Conservation (phyloP, 2,888 invertebrate genomes). For the Psococerastis gibbosa region DNA sequence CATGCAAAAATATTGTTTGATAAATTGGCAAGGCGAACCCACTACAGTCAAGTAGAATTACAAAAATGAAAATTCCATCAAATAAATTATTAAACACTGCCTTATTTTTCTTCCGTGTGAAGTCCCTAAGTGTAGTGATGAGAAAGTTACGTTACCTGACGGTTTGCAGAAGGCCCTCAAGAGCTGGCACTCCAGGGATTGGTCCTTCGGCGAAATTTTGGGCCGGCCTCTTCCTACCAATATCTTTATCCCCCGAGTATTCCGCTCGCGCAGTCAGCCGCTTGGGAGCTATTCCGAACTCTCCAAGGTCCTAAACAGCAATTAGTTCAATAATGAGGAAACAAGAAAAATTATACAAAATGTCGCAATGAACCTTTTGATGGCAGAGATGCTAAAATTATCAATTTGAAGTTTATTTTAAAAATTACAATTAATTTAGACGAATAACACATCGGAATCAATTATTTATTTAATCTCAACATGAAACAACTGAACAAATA, state of each 20-base stretch:
- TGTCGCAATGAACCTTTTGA: neutral
- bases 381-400: no score
- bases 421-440: no score
- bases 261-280: conserved; percentile 61
- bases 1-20: no score
- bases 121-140: no score
- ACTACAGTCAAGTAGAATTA: no score
- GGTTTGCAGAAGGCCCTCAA: conserved; percentile 34
- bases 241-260: conserved; percentile 32
- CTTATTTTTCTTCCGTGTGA: conserved; percentile 3
- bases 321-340: no score
- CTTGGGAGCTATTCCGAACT: conserved; percentile 89
- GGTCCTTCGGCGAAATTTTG: conserved; percentile 24
- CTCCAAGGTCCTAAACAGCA: conserved; percentile 52
- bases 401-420: no score
- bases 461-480: no score
- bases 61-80: no score
- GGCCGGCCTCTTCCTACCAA: conserved; percentile 21
- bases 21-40: no score
- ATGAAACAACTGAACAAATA: no score
- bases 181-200: conserved; percentile 32
- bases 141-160: conserved; percentile 26
- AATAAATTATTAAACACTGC: conserved; percentile 3
- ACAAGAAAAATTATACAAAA: conserved; percentile 10
- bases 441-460: no score